Base-by-base conservation (phyloP, 2,888 invertebrate species). In the Andrena minutula region DNA sequence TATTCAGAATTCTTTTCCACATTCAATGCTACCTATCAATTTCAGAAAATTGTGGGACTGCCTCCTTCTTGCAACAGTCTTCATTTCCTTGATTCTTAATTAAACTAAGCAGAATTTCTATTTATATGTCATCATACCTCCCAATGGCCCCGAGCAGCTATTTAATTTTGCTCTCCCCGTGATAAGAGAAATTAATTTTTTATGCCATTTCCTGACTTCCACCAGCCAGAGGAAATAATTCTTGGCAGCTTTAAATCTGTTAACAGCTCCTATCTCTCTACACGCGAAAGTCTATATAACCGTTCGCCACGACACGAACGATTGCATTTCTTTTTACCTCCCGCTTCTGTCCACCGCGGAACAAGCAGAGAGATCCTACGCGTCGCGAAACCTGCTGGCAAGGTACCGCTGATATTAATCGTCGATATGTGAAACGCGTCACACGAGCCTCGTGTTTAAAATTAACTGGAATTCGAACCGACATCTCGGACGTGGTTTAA, bases 361-460 rank as follows among this genome's bases (percentile, higher is more conserved):
- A 77, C 79, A 80, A 87, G 85, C 82, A 70, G 66, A 32, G 58
- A 71, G 26, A 23, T 60, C 28, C 41, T 41, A 74, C 53, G 70
- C 5, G 28, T 68, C 5, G 32, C 63, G 10, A 66, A 71, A 74
- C 56, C 78, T 61, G 61, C 83, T 74, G 83, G 71, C 83, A 78
- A 83, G 78, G 63, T 32, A 53, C 56, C 68, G 47, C 64, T 63
- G 72, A 82, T 75, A 72, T 58, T 56, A 65, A n/a, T 32, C 49
- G 23, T 63, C n/a, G 74, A 82, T 82, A 81, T 75, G 75, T 81
- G 65, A 65, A 26, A 28, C 35, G 41, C 26, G 65, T 47, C 66
- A 26, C 47, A 26, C 10, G 20, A 53, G 51, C 23, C 16, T 26
- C 35, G 49, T 35, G 61, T 26, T n/a, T 23, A 2, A 20, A 47